These are phyloP conservation scores for Caenorhabditis macrosperma DNA, from an alignment of 2,888 invertebrate species.

Conservation along the genomic window DNA sequence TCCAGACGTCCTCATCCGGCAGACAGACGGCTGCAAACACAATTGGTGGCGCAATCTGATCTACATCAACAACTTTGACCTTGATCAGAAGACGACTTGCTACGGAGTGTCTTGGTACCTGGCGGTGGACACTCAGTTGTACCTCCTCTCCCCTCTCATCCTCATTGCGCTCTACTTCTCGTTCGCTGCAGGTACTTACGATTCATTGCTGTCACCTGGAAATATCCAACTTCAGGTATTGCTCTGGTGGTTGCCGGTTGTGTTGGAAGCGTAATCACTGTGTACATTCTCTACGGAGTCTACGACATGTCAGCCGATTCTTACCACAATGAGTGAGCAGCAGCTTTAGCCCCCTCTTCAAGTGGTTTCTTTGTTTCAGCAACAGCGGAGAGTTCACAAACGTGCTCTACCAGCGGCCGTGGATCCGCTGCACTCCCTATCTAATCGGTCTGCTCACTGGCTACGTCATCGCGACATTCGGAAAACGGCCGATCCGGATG, in stretches of 20 bases:
- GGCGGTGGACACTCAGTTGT: constrained; percentile 62
- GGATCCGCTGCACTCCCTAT: constrained; percentile 81
- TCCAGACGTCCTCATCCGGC: constrained; percentile 10
- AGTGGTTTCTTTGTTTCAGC: neutral
- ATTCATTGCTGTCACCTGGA: neutral
- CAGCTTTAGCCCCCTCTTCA: neutral
- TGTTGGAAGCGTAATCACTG: constrained; percentile 43
- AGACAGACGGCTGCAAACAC: constrained; percentile 41
- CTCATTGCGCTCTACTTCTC: constrained; percentile 53
- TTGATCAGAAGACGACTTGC: constrained; percentile 30
- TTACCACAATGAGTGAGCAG: constrained; percentile 31
- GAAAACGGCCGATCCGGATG: constrained; percentile 37
- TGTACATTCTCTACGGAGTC: constrained; percentile 29
- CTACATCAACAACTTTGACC: constrained; percentile 69
- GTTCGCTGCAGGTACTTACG: constrained; percentile 28
- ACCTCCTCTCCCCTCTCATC: constrained; percentile 56
- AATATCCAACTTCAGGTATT: neutral
- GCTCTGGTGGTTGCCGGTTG: constrained; percentile 14
- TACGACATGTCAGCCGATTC: constrained; percentile 29
- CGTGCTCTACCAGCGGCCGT: constrained; percentile 34
- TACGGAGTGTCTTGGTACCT: constrained; percentile 62
- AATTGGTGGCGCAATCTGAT: constrained; percentile 67
- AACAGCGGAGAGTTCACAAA: constrained; percentile 11
- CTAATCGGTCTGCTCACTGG: constrained; percentile 80
- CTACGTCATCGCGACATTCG: constrained; percentile 67